phyloP scores from a whole-genome alignment of 2,888 invertebrate genomes.

The Amphipoea oculea region DNA sequence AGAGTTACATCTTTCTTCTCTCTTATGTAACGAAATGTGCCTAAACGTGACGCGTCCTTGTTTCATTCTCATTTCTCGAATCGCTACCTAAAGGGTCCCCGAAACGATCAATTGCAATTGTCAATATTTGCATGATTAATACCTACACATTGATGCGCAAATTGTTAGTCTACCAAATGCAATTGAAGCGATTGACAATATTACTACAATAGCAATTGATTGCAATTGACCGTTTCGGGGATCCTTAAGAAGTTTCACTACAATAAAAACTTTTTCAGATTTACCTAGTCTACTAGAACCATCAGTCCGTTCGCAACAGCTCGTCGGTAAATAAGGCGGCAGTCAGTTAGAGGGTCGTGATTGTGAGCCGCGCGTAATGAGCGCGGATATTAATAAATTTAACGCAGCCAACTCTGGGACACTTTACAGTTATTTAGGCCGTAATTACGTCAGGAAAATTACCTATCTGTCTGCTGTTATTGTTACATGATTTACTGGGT shows the following conservation, averaged over 20 bases:
- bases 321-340: conserved; percentile 88
- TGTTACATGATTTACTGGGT: conserved; percentile 69
- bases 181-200: background rate
- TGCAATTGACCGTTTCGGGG: too few relatives aligned
- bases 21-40: background rate
- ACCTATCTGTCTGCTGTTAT: conserved; percentile 64
- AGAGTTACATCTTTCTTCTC: background rate
- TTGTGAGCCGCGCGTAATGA: conserved; percentile 81
- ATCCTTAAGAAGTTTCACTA: background rate
- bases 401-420: conserved; percentile 76
- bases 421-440: conserved; percentile 84
- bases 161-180: background rate
- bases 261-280: background rate
- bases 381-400: conserved; percentile 83
- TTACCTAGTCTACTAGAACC: conserved; percentile 71
- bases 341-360: conserved; percentile 88
- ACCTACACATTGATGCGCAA: too few relatives aligned
- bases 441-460: conserved; percentile 78
- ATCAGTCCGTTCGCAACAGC: conserved; percentile 57
- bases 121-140: background rate
- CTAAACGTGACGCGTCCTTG: background rate
- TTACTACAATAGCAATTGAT: background rate
- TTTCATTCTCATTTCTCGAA: background rate
- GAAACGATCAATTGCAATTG: background rate
- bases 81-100: background rate